These are phyloP conservation scores for Melanaphis sacchari DNA, from an alignment of 1,140 invertebrate genomes.

Conservation along the genomic window DNA sequence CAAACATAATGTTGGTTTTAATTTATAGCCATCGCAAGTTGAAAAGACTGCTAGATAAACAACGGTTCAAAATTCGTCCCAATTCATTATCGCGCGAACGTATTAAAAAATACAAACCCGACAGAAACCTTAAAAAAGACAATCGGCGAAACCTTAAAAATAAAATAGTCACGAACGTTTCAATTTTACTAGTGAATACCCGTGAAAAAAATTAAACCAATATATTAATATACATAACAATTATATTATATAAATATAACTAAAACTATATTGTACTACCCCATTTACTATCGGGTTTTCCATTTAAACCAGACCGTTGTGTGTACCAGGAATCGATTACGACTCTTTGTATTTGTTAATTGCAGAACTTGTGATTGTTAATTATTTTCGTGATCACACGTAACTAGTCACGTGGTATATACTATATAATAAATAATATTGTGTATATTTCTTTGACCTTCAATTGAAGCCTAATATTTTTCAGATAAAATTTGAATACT, in stretches of 20 bases:
- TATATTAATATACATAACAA: background rate
- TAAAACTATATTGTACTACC: background rate
- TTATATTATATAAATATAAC: background rate
- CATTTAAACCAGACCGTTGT: background rate
- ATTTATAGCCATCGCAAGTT: background rate
- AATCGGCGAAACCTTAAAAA: background rate
- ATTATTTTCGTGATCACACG: background rate
- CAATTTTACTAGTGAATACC: background rate
- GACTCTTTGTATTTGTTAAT: background rate
- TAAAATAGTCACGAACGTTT: background rate
- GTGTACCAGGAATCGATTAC: background rate
- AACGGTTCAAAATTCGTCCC: background rate
- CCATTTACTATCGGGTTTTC: background rate
- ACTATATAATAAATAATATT: background rate
- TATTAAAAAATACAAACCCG: background rate
- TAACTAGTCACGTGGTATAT: background rate
- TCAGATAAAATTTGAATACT: background rate
- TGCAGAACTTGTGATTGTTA: background rate
- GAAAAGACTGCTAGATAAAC: background rate
- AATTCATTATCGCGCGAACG: background rate
- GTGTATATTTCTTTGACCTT: background rate
- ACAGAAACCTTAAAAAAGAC: background rate
- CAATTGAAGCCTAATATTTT: slow-evolving; percentile 1
- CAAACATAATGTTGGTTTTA: background rate
- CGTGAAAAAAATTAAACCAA: background rate